phyloP scores from a whole-genome alignment of 2,113 vertebrate genomes.

The Arizona elegans region DNA sequence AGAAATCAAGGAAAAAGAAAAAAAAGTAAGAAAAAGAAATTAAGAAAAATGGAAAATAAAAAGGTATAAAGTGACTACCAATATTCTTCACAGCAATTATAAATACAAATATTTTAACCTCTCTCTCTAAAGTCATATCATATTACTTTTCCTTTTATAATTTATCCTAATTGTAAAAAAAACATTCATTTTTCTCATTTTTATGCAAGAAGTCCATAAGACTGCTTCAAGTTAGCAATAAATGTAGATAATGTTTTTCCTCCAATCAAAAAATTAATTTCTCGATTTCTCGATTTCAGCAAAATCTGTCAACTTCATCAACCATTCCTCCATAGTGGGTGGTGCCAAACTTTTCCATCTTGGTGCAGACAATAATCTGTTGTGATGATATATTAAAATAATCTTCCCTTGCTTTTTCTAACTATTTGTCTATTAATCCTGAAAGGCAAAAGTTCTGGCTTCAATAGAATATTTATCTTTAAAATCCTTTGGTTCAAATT shows the following conservation, averaged over 20 bases:
- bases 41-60: neutral
- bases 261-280: neutral
- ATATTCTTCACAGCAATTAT: neutral
- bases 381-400: neutral
- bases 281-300: neutral
- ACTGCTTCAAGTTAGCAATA: neutral
- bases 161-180: neutral
- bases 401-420: neutral
- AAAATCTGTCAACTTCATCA: neutral
- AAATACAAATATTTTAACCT: too few species aligned
- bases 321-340: neutral
- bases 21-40: neutral
- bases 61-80: neutral
- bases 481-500: neutral
- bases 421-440: neutral
- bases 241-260: neutral
- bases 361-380: neutral
- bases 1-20: neutral
- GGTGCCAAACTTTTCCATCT: neutral
- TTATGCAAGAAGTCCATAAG: neutral
- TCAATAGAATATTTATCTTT: neutral
- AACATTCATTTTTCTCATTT: neutral
- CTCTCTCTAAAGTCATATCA: too few species aligned
- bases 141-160: neutral
- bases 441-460: neutral